Evolutionary conservation across 2,113 vertebrate species (phyloP).

Genomic region (Myotis davidii): DNA sequence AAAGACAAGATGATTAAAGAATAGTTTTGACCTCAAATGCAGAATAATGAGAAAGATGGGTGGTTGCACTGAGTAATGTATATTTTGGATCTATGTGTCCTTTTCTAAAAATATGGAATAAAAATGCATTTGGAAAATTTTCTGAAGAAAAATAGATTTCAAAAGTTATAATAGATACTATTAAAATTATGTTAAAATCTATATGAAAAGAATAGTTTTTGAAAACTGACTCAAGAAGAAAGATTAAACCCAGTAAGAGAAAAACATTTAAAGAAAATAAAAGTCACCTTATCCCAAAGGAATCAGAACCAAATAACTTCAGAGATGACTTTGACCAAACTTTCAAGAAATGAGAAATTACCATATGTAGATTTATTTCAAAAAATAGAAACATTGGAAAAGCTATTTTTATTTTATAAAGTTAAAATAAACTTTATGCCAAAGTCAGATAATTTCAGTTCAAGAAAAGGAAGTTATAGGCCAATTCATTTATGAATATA

Average conservation of each 20-base stretch:
- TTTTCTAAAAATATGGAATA: background rate
- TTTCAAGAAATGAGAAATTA: background rate
- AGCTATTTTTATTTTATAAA: background rate
- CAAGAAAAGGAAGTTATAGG: background rate
- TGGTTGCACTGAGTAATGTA: background rate
- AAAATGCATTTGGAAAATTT: background rate
- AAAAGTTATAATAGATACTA: background rate
- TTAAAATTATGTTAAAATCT: background rate
- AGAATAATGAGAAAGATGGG: background rate
- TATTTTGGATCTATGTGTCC: background rate
- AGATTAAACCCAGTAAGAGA: background rate
- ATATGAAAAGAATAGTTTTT: background rate
- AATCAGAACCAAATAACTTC: background rate
- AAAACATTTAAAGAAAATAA: background rate
- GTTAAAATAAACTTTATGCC: background rate
- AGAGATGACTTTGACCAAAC: background rate
- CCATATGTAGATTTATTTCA: background rate
- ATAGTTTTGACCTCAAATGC: background rate
- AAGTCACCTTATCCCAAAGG: background rate
- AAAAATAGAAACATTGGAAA: background rate
- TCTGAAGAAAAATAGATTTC: constrained; percentile 16
- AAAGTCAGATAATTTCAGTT: background rate
- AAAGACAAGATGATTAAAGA: background rate
- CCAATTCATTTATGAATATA: background rate
- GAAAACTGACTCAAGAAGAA: background rate